Evolutionary conservation across 2,888 invertebrate species (phyloP).

Genomic region (Tetropium fuscum): DNA sequence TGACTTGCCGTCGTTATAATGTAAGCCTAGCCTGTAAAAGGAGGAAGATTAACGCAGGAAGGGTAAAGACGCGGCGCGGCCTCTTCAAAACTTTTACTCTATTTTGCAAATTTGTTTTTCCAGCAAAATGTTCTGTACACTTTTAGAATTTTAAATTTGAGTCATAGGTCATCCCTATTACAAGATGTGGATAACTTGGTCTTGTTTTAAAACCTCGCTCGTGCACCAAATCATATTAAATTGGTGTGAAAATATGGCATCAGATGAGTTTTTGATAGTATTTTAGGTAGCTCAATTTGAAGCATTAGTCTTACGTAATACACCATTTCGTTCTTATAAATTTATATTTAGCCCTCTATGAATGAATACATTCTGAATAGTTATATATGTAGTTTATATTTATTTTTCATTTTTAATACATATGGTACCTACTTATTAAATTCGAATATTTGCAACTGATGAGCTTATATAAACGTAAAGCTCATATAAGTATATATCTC

Average conservation of each 20-base stretch:
- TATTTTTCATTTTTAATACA: no score
- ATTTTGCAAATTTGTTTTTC: conserved; percentile 64
- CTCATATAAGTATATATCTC: no score
- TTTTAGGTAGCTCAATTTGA: no score
- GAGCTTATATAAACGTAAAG: no score
- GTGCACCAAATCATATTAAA: conserved; percentile 57
- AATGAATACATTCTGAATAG: no score
- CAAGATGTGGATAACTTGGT: conserved; percentile 50
- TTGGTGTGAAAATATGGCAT: conserved; percentile 44
- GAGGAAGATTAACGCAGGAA: conserved; percentile 41
- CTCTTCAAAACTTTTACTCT: conserved; percentile 58
- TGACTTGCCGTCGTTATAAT: conserved; percentile 12
- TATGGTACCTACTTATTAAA: no score
- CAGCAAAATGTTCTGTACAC: conserved; percentile 61
- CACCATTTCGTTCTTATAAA: background rate
- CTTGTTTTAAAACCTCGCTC: conserved; percentile 46
- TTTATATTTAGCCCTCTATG: no score
- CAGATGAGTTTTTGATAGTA: conserved; percentile 37
- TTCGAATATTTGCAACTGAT: no score
- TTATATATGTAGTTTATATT: no score
- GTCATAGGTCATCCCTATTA: conserved; percentile 61
- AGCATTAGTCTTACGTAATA: conserved; percentile 18
- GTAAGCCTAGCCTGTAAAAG: conserved; percentile 14
- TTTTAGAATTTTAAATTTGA: conserved; percentile 61
- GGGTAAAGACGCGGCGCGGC: conserved; percentile 42